A percentile compares a stretch with the other conserved stretches of the same genome.
These are phyloP conservation scores for Tonatia bakeri DNA, from an alignment of 2,113 vertebrate species.

Conservation along the genomic window DNA sequence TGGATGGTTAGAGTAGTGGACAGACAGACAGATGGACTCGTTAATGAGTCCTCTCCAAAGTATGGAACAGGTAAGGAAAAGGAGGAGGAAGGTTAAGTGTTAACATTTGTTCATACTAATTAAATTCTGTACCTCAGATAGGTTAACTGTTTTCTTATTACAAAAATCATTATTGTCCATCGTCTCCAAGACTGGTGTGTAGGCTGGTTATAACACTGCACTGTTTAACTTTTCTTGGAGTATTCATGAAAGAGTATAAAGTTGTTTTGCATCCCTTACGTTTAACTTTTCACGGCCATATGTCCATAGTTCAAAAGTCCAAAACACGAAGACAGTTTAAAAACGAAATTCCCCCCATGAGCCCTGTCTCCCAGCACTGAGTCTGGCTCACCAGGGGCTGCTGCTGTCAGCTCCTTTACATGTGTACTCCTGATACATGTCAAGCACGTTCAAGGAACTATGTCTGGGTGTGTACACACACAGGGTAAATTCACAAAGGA, in stretches of 20 bases:
- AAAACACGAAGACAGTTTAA: not conserved
- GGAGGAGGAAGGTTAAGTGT: not conserved
- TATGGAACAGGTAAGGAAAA: not conserved
- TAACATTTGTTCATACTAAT: not conserved
- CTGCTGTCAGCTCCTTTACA: not conserved
- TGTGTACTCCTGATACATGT: not conserved
- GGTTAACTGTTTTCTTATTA: not conserved
- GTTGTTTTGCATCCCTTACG: not conserved
- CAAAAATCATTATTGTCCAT: not conserved
- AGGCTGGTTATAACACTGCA: not conserved
- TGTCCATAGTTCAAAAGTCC: not conserved
- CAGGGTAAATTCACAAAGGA: not conserved
- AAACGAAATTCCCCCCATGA: not conserved
- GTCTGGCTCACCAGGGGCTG: not conserved
- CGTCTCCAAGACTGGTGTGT: not conserved
- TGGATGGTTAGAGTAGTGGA: not conserved
- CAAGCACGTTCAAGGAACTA: not conserved
- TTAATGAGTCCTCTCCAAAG: not conserved
- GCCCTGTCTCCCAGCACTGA: not conserved
- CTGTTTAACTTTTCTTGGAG: not conserved
- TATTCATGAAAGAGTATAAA: not conserved
- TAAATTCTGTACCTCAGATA: not conserved
- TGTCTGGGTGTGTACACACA: not conserved
- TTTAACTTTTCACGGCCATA: not conserved
- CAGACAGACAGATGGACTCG: accelerated